These are phyloP conservation scores for Columba janthina DNA, from an alignment of 2,113 vertebrate species.

Conservation along the genomic window DNA sequence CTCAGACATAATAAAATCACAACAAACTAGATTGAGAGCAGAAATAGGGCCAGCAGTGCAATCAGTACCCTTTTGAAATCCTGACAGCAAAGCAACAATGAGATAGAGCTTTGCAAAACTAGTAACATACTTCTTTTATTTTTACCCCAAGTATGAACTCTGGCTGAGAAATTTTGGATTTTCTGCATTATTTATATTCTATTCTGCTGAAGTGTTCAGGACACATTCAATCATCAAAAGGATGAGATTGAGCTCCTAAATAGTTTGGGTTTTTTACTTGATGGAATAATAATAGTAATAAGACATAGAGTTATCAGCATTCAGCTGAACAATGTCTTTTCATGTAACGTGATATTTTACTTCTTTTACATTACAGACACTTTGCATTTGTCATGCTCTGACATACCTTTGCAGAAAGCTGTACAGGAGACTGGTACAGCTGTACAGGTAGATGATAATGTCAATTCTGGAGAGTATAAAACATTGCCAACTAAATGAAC, in stretches of 20 bases:
- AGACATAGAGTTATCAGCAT: neutral
- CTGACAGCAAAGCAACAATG: neutral
- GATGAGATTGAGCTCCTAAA: neutral
- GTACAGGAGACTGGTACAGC: neutral
- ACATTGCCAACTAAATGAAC: neutral
- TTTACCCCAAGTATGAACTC: neutral
- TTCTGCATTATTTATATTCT: neutral
- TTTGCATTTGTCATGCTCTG: neutral
- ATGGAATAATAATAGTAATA: neutral
- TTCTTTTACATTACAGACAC: neutral
- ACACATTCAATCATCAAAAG: neutral
- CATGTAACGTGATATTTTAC: neutral
- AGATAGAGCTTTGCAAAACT: neutral
- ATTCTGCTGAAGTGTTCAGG: neutral
- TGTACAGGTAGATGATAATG: neutral
- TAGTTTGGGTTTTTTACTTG: neutral
- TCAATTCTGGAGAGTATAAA: neutral
- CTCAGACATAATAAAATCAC: neutral
- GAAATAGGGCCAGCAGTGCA: neutral
- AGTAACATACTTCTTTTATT: neutral
- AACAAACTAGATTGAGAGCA: neutral
- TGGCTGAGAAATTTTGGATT: neutral
- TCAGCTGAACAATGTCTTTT: neutral
- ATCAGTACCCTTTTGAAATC: neutral
- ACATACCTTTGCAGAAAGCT: neutral